Conservation (phyloP, 2,888 invertebrate genomes). For the Perizoma flavofasciatum region DNA sequence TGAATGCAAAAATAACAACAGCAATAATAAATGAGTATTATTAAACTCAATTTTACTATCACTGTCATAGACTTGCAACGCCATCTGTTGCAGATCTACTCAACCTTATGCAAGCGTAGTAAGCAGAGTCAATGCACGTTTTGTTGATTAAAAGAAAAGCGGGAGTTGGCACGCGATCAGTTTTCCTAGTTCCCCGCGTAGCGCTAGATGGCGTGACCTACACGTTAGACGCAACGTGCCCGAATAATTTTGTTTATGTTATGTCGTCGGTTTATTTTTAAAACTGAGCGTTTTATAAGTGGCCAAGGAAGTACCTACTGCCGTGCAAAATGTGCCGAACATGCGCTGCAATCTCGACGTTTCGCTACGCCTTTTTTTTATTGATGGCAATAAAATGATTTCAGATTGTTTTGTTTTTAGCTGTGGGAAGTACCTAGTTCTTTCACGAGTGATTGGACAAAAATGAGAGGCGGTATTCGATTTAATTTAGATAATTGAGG, state of each 20-base stretch:
- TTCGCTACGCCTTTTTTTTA: constrained; percentile 52
- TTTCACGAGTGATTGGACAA: constrained; percentile 35
- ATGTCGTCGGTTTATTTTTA: constrained; percentile 74
- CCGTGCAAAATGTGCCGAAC: constrained; percentile 54
- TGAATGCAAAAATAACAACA: constrained; percentile 39
- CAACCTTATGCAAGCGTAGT: constrained; percentile 29
- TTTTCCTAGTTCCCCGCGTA: constrained; percentile 48
- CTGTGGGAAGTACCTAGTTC: constrained; percentile 47
- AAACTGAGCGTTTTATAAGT: constrained; percentile 76
- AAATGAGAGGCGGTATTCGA: constrained; percentile 18
- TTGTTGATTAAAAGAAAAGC: constrained; percentile 15
- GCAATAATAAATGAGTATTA: constrained; percentile 38
- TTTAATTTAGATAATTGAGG: constrained; percentile 24
- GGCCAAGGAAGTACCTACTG: constrained; percentile 69
- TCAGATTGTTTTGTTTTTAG: constrained; percentile 45
- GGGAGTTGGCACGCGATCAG: constrained; percentile 53
- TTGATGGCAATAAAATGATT: constrained; percentile 51
- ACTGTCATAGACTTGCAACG: constrained; percentile 29
- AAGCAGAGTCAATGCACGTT: constrained; percentile 34
- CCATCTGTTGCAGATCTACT: constrained; percentile 47
- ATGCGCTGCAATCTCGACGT: constrained; percentile 53
- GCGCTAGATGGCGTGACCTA: constrained; percentile 61
- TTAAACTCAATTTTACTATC: constrained; percentile 35
- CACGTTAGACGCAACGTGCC: constrained; percentile 33
- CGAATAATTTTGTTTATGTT: constrained; percentile 63